A percentile compares a stretch with the other conserved stretches of the same genome.
phyloP scores from a whole-genome alignment of 1,140 invertebrate species.

The Trissolcus basalis region DNA sequence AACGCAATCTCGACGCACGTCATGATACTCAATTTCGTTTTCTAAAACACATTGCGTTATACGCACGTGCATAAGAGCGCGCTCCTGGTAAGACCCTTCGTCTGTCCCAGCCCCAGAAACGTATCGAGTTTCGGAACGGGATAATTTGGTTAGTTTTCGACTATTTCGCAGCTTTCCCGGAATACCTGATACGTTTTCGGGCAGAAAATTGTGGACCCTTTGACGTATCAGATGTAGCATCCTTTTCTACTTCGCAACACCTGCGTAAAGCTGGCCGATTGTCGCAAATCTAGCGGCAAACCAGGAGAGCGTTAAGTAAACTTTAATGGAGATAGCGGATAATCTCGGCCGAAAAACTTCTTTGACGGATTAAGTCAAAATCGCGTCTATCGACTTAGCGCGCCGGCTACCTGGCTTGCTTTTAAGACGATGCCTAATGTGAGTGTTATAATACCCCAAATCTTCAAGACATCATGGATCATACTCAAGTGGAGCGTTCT shows the following conservation, averaged over 20 bases:
- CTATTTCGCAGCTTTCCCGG: constrained; percentile 10
- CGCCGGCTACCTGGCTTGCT: constrained; percentile 62
- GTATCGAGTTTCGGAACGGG: constrained; percentile 30
- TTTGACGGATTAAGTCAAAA: constrained; percentile 76
- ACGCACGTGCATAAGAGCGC: constrained; percentile 53
- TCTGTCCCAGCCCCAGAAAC: constrained; percentile 10
- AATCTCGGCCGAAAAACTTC: constrained; percentile 70
- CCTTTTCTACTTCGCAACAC: constrained; percentile 39
- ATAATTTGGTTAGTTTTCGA: constrained; percentile 44
- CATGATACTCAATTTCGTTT: constrained; percentile 56
- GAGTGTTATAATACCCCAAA: constrained; percentile 65
- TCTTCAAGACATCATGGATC: constrained; percentile 38
- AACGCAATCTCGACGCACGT: constrained; percentile 67
- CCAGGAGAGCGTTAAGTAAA: constrained; percentile 75
- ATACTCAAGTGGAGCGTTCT: constrained; percentile 52
- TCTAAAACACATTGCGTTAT: constrained; percentile 41
- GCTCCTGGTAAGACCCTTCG: constrained; percentile 18
- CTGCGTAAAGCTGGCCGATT: constrained; percentile 36
- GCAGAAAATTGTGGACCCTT: neutral
- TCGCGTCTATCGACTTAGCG: constrained; percentile 68
- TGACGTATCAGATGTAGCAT: constrained; percentile 18
- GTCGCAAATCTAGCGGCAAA: constrained; percentile 45
- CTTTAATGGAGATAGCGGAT: constrained; percentile 76
- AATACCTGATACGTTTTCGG: constrained; percentile 29
- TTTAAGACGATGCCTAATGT: constrained; percentile 55